phyloP scores from a whole-genome alignment of 1,140 invertebrate species.

The Metaphire vulgaris region DNA sequence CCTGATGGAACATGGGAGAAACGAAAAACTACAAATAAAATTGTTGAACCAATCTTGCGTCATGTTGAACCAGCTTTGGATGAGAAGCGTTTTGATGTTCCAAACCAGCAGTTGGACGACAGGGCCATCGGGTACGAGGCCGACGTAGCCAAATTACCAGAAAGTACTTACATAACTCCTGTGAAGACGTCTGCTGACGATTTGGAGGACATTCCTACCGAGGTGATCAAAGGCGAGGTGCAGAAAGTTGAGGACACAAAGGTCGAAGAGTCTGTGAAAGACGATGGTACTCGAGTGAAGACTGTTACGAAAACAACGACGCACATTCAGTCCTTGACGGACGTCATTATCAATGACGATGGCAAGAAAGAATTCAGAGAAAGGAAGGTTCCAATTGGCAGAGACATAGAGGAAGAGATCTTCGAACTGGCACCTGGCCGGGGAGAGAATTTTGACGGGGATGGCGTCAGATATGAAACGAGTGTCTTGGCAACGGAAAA shows the following conservation, averaged over 20 bases:
- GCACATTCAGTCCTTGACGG: not conserved
- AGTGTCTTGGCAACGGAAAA: not conserved
- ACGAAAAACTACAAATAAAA: not conserved
- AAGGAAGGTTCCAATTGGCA: not conserved
- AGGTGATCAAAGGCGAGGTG: not conserved
- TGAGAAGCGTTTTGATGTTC: too few species aligned
- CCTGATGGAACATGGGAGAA: not conserved
- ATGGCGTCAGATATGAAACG: not conserved
- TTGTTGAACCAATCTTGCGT: not conserved
- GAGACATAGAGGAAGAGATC: not conserved
- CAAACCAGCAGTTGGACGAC: too few species aligned
- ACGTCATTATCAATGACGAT: not conserved
- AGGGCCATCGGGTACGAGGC: too few species aligned
- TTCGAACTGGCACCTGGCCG: not conserved
- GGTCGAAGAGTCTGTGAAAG: not conserved
- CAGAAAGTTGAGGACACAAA: not conserved
- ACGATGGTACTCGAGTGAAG: not conserved
- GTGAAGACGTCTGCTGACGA: too few species aligned
- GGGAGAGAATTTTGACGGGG: not conserved
- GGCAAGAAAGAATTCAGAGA: not conserved
- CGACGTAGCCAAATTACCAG: too few species aligned
- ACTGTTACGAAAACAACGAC: not conserved
- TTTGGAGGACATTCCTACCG: too few species aligned
- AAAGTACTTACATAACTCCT: too few species aligned
- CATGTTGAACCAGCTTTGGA: not conserved